phyloP scores from a whole-genome alignment of 2,113 vertebrate species.

The Arvicanthis niloticus region DNA sequence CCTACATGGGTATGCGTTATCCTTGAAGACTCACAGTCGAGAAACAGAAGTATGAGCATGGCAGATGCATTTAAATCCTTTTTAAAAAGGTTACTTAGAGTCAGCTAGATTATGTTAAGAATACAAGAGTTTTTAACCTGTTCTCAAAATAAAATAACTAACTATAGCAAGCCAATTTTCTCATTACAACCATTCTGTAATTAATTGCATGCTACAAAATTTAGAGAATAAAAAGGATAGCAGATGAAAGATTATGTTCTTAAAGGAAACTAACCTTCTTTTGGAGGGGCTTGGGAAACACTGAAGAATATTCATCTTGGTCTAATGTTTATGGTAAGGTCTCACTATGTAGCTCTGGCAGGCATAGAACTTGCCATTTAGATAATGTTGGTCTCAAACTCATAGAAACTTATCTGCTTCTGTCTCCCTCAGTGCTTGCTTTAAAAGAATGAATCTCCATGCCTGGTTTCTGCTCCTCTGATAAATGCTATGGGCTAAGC shows the following conservation, averaged over 20 bases:
- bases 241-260: background rate
- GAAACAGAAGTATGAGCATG: background rate
- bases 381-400: background rate
- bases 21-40: background rate
- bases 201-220: background rate
- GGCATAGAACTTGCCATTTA: background rate
- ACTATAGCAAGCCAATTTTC: background rate
- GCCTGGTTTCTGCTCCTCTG: background rate
- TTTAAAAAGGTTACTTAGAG: background rate
- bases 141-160: background rate
- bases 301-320: background rate
- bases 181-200: background rate
- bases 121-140: background rate
- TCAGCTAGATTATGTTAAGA: background rate
- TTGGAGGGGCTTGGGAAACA: background rate
- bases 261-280: background rate
- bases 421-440: too few species aligned
- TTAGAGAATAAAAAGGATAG: background rate
- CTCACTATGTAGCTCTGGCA: background rate
- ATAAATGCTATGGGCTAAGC: background rate
- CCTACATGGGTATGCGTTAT: rapidly evolving
- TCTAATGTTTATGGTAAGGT: background rate
- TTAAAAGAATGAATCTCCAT: too few species aligned
- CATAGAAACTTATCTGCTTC: background rate
- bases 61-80: background rate